Percentiles rank a stretch among this genome's conserved stretches.
Evolutionary conservation across 2,797 vertebrate species (phyloP).

Genomic region (Buceros bicornis): DNA sequence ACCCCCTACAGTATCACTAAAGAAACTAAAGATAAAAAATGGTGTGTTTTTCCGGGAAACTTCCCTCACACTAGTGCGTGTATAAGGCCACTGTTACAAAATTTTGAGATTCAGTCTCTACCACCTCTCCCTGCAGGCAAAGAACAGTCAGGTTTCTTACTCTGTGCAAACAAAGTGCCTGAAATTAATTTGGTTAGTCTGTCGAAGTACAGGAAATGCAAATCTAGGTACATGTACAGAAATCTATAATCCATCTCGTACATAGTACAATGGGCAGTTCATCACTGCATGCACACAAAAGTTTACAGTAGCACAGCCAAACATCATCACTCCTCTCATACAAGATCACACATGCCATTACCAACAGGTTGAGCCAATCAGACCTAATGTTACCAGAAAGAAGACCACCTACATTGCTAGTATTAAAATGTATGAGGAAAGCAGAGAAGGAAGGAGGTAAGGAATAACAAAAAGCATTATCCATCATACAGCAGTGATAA

Average conservation of each 20-base stretch:
- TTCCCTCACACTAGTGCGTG: background rate
- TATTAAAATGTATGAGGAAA: background rate
- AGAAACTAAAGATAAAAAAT: background rate
- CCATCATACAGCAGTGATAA: background rate
- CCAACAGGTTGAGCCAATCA: accelerated
- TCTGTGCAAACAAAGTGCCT: background rate
- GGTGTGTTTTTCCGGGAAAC: background rate
- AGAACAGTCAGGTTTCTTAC: background rate
- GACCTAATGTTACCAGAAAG: background rate
- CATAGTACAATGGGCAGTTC: accelerated
- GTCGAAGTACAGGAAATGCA: background rate
- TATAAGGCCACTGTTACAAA: background rate
- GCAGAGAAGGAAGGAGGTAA: background rate
- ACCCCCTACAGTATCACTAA: background rate
- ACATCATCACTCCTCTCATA: background rate
- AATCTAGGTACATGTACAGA: background rate
- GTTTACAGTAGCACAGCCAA: background rate
- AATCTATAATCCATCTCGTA: accelerated
- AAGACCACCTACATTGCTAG: background rate
- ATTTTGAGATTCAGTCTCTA: background rate
- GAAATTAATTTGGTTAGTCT: background rate
- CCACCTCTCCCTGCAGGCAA: background rate
- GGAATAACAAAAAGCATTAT: background rate
- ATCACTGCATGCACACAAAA: background rate
- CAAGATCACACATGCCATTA: background rate